phyloP scores from a whole-genome alignment of 1,140 invertebrate species.

The Trichoplusia ni region DNA sequence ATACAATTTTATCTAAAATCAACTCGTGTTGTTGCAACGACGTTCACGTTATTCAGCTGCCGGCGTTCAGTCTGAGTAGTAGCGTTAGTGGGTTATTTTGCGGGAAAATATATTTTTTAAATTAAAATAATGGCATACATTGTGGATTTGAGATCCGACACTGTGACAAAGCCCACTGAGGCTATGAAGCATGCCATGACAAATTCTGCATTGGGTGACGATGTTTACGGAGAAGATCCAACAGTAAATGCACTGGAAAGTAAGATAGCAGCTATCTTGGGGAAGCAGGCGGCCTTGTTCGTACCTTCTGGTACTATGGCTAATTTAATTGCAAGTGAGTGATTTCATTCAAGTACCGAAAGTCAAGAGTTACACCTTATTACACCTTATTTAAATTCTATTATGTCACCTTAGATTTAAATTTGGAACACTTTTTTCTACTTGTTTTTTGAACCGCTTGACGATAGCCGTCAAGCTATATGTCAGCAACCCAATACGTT shows the following conservation, averaged over 20 bases:
- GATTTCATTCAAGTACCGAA: too few species aligned
- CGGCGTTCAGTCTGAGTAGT: neutral
- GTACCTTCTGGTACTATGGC: conserved; percentile 97
- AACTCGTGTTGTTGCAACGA: neutral
- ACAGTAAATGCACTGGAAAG: conserved; percentile 92
- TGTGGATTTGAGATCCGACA: conserved; percentile 77
- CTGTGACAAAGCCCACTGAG: conserved; percentile 85
- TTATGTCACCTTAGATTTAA: too few species aligned
- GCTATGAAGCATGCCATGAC: conserved; percentile 94
- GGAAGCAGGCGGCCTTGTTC: conserved; percentile 95
- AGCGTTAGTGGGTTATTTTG: conserved; percentile 13
- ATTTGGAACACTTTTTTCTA: too few species aligned
- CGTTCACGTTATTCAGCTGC: conserved; percentile 1
- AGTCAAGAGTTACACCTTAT: too few species aligned
- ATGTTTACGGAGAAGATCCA: conserved; percentile 96
- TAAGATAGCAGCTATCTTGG: conserved; percentile 88
- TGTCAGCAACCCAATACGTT: too few species aligned
- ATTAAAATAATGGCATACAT: conserved; percentile 58
- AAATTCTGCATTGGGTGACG: conserved; percentile 94
- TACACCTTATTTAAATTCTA: too few species aligned
- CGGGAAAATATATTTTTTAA: neutral
- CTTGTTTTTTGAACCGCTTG: too few species aligned
- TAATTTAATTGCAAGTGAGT: conserved; percentile 94
- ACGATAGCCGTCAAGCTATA: too few species aligned
- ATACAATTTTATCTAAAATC: conserved; percentile 6